phyloP scores from a whole-genome alignment of 2,797 vertebrate genomes.

The Chelon auratus region DNA sequence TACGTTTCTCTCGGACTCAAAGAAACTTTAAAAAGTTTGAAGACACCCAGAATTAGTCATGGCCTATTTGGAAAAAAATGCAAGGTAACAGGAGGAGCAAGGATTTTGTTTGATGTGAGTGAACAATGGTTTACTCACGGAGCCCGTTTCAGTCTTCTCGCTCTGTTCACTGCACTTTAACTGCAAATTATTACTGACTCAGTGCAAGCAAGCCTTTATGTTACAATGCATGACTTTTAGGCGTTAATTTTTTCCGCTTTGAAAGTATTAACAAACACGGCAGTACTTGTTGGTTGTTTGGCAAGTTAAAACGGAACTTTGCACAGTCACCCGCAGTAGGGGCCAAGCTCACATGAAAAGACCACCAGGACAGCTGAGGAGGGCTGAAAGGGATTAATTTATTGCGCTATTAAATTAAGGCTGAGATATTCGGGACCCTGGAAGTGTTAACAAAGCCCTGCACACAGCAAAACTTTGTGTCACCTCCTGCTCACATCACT shows the following conservation, averaged over 20 bases:
- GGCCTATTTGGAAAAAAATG: constrained; percentile 51
- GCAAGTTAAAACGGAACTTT: constrained; percentile 36
- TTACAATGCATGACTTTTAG: constrained; percentile 48
- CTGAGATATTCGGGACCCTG: constrained; percentile 53
- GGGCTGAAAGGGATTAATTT: constrained; percentile 69
- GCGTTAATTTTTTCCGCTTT: constrained; percentile 30
- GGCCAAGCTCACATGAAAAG: constrained; percentile 48
- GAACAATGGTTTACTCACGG: constrained; percentile 59
- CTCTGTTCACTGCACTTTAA: constrained; percentile 32
- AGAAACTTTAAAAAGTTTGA: constrained; percentile 53
- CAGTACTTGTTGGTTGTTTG: constrained; percentile 36
- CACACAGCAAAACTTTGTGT: constrained; percentile 75
- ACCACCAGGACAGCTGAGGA: constrained; percentile 79
- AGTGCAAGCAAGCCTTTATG: constrained; percentile 33
- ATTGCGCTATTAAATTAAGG: constrained; percentile 77
- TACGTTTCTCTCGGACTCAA: constrained; percentile 69
- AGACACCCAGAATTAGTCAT: constrained; percentile 50
- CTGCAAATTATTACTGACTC: constrained; percentile 55
- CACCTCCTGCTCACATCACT: constrained; percentile 83
- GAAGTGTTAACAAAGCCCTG: constrained; percentile 78
- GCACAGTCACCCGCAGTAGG: constrained; percentile 47
- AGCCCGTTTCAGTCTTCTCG: constrained; percentile 8
- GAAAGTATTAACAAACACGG: constrained; percentile 42
- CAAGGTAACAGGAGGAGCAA: constrained; percentile 53
- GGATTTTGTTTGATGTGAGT: constrained; percentile 62